phyloP scores from a whole-genome alignment of 2,113 vertebrate genomes.

The Romanogobio albipinnatus region DNA sequence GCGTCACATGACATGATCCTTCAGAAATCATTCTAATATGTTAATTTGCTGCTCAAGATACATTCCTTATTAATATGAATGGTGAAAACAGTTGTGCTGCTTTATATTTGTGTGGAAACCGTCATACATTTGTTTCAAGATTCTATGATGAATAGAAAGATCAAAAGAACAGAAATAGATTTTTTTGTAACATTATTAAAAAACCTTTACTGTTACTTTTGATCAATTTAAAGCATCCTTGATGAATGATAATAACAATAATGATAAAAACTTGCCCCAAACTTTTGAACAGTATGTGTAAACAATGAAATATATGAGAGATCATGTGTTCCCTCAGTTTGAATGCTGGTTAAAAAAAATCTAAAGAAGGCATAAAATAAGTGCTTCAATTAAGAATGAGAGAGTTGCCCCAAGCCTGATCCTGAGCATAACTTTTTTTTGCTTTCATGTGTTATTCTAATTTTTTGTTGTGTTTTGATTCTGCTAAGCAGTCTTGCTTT shows the following conservation, averaged over 20 bases:
- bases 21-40: not conserved
- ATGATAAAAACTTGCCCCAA: not conserved
- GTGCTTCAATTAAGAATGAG: not conserved
- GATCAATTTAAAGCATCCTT: not conserved
- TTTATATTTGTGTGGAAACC: not conserved
- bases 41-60: not conserved
- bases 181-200: not conserved
- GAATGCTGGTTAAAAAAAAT: not conserved
- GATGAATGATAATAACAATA: not conserved
- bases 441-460: conserved; percentile 31
- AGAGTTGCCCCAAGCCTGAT: not conserved
- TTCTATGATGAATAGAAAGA: not conserved
- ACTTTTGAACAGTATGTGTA: not conserved
- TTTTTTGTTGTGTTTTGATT: conserved; percentile 27
- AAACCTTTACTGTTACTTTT: not conserved
- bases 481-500: not conserved
- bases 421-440: not conserved
- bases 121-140: not conserved
- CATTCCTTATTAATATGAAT: not conserved
- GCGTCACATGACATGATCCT: not conserved
- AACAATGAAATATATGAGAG: not conserved
- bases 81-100: not conserved
- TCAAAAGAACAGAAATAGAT: too few species aligned
- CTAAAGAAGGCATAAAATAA: not conserved
- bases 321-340: not conserved